phyloP scores from a whole-genome alignment of 2,113 vertebrate species.

The Tinamus guttatus region DNA sequence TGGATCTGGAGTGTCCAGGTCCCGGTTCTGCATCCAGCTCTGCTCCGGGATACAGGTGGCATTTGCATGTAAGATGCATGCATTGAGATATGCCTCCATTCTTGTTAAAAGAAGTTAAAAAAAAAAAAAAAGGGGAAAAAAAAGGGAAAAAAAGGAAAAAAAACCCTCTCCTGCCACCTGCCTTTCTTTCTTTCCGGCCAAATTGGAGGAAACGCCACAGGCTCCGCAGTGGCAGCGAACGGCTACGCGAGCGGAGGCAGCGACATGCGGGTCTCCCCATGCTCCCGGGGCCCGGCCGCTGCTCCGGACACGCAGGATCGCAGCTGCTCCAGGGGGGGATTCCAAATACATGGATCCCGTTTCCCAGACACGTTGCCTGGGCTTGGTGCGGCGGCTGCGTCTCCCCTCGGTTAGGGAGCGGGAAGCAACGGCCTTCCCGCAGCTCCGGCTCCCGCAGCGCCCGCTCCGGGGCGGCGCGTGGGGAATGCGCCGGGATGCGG shows the following conservation, averaged over 20 bases:
- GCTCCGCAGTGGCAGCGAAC: background rate
- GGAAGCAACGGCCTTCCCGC: background rate
- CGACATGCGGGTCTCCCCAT: rapidly evolving
- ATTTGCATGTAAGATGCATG: rapidly evolving
- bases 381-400: background rate
- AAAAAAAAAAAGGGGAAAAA: background rate
- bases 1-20: background rate
- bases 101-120: background rate
- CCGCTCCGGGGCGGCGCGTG: rapidly evolving
- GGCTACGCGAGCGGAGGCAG: background rate
- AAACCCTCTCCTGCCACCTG: background rate
- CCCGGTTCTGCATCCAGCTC: background rate
- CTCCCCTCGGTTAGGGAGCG: background rate
- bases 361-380: background rate
- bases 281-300: rapidly evolving
- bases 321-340: background rate
- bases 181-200: background rate
- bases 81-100: rapidly evolving
- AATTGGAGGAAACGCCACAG: background rate
- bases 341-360: background rate
- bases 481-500: background rate
- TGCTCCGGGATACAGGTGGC: background rate
- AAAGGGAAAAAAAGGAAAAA: rapidly evolving
- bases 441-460: background rate
- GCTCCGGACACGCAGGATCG: background rate